phyloP scores from a whole-genome alignment of 2,888 invertebrate species.

The Spodoptera exigua region DNA sequence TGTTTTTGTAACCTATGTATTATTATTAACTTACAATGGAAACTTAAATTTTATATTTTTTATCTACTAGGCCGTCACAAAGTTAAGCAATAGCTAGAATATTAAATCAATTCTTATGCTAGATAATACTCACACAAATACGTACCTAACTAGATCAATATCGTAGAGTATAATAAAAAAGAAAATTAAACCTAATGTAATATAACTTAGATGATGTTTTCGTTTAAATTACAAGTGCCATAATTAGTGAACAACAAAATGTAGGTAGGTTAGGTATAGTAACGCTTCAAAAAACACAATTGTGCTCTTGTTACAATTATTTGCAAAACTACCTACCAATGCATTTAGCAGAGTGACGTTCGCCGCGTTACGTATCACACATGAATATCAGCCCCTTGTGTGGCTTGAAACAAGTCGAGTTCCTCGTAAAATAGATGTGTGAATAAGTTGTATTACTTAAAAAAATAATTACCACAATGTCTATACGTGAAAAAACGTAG shows the following conservation, averaged over 20 bases:
- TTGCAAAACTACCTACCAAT: too few relatives aligned
- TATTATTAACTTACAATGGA: neutral
- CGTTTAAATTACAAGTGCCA: slow-evolving; percentile 23
- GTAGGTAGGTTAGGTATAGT: neutral
- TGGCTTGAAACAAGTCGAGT: too few relatives aligned
- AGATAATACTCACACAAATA: slow-evolving; percentile 29
- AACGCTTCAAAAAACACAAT: slow-evolving; percentile 4
- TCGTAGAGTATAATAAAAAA: slow-evolving; percentile 20
- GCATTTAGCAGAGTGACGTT: too few relatives aligned
- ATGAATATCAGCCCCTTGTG: too few relatives aligned
- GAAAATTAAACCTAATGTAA: slow-evolving; percentile 7
- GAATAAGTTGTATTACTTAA: too few relatives aligned
- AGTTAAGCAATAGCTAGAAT: slow-evolving; percentile 34
- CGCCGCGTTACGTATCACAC: too few relatives aligned
- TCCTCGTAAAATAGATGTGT: too few relatives aligned
- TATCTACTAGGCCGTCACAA: slow-evolving; percentile 14
- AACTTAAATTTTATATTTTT: slow-evolving; percentile 4
- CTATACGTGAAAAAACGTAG: too few relatives aligned
- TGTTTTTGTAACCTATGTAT: neutral
- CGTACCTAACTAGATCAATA: slow-evolving; percentile 15
- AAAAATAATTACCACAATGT: too few relatives aligned
- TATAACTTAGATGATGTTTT: neutral
- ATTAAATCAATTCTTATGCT: slow-evolving; percentile 39
- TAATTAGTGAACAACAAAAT: neutral
- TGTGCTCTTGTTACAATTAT: too few relatives aligned